phyloP scores from a whole-genome alignment of 2,113 vertebrate species.

The Rhea americana region DNA sequence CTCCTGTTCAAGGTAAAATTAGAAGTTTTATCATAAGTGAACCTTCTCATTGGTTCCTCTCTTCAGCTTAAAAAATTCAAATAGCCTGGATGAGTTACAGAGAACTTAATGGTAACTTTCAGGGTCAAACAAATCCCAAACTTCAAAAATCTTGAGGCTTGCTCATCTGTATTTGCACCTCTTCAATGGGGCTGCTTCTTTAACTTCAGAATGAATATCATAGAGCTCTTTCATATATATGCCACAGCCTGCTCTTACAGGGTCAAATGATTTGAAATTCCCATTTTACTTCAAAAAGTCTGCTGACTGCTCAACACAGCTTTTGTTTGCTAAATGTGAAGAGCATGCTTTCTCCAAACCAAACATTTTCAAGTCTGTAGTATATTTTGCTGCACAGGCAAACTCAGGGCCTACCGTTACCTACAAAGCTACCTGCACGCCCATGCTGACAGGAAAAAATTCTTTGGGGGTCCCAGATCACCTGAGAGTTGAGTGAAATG shows the following conservation, averaged over 20 bases:
- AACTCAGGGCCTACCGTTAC: not conserved
- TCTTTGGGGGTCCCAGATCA: not conserved
- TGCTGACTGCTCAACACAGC: not conserved
- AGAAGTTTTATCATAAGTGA: slow-evolving; percentile 15
- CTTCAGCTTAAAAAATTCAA: slow-evolving; percentile 9
- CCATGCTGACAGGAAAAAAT: not conserved
- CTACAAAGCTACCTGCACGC: not conserved
- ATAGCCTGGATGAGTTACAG: not conserved
- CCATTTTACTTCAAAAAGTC: not conserved
- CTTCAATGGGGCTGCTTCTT: not conserved
- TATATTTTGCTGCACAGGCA: not conserved
- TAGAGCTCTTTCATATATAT: not conserved
- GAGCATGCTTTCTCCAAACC: not conserved
- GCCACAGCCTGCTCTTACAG: not conserved
- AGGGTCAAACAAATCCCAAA: slow-evolving; percentile 1
- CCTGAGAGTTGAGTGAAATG: not conserved
- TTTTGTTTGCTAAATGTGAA: not conserved
- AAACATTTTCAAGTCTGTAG: not conserved
- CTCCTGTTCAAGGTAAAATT: not conserved
- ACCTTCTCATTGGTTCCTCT: slow-evolving; percentile 18
- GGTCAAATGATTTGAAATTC: not conserved
- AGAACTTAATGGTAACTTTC: not conserved
- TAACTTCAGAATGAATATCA: not conserved
- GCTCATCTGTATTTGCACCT: not conserved
- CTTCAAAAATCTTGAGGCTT: not conserved